Evolutionary conservation across 2,888 invertebrate species (phyloP).

Genomic region (Serripes groenlandicus): DNA sequence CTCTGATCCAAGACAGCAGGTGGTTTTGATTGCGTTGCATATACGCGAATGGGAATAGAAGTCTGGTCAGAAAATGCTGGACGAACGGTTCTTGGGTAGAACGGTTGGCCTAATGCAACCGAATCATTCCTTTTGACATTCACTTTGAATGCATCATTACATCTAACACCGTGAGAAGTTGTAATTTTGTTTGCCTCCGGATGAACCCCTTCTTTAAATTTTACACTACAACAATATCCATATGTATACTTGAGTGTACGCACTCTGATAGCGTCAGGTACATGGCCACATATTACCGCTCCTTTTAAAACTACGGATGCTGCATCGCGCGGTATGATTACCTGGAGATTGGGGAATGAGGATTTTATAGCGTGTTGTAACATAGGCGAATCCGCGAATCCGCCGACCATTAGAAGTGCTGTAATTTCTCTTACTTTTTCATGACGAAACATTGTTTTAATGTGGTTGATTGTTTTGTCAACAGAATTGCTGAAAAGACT

Average conservation of each 20-base stretch:
- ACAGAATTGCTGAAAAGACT: conserved; percentile 21
- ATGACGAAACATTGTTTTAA: conserved; percentile 3
- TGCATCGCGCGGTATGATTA: conserved; percentile 30
- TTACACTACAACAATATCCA: too few relatives aligned
- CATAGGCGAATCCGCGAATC: conserved; percentile 35
- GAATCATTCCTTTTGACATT: not conserved
- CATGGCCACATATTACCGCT: conserved; percentile 29
- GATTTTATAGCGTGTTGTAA: conserved; percentile 27
- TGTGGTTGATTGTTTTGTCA: conserved; percentile 3
- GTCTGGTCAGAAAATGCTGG: not conserved
- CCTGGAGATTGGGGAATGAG: not conserved
- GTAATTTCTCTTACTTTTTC: not conserved
- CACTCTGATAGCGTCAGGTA: conserved; percentile 16
- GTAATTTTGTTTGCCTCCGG: not conserved
- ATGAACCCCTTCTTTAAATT: not conserved
- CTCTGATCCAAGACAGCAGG: not conserved
- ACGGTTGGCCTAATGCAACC: not conserved
- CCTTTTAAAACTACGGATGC: conserved; percentile 21
- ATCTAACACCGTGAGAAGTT: not conserved
- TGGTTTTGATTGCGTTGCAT: not conserved
- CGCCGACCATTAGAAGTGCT: conserved; percentile 45
- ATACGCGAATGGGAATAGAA: not conserved
- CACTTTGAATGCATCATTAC: not conserved
- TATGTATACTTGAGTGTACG: conserved; percentile 34
- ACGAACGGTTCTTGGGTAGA: not conserved